Percentiles rank a stretch among this genome's conserved stretches.
Conservation (phyloP, 2,888 invertebrate genomes). For the Trissonchulus sp. region DNA sequence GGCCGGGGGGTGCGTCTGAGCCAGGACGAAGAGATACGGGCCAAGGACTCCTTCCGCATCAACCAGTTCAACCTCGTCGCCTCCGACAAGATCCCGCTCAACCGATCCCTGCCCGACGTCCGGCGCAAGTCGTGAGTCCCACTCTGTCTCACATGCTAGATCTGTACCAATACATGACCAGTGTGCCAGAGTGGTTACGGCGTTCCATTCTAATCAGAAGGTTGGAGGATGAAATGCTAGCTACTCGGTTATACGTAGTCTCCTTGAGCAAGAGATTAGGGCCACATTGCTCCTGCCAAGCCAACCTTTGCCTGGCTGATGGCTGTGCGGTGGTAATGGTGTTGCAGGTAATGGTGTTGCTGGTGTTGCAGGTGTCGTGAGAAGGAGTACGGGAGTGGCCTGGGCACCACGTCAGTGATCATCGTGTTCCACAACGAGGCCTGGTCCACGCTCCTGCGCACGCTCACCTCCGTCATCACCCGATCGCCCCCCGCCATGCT, state of each 20-base stretch:
- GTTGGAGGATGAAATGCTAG: too few species aligned
- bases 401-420: slow-evolving; percentile 82
- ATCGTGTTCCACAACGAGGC: slow-evolving; percentile 99
- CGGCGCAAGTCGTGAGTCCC: slow-evolving; percentile 25
- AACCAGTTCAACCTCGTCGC: slow-evolving; percentile 98
- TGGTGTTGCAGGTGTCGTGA: not conserved
- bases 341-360: too few species aligned
- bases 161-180: too few species aligned
- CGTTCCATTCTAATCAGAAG: too few species aligned
- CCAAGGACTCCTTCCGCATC: slow-evolving; percentile 91
- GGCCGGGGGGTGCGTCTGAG: slow-evolving; percentile 85
- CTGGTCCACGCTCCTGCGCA: slow-evolving; percentile 90
- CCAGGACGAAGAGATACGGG: slow-evolving; percentile 71
- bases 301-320: too few species aligned
- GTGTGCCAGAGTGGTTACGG: too few species aligned
- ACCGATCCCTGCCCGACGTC: slow-evolving; percentile 47
- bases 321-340: too few species aligned
- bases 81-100: slow-evolving; percentile 68
- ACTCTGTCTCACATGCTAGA: too few species aligned
- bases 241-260: too few species aligned
- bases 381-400: slow-evolving; percentile 58
- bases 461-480: slow-evolving; percentile 93
- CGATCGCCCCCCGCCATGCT: slow-evolving; percentile 79
- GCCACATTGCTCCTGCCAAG: too few species aligned
- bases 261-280: too few species aligned